Evolutionary conservation across 2,888 invertebrate species (phyloP), one percentile per base, ranked within the genome.

Genomic region (Plagiodera versicolora): DNA sequence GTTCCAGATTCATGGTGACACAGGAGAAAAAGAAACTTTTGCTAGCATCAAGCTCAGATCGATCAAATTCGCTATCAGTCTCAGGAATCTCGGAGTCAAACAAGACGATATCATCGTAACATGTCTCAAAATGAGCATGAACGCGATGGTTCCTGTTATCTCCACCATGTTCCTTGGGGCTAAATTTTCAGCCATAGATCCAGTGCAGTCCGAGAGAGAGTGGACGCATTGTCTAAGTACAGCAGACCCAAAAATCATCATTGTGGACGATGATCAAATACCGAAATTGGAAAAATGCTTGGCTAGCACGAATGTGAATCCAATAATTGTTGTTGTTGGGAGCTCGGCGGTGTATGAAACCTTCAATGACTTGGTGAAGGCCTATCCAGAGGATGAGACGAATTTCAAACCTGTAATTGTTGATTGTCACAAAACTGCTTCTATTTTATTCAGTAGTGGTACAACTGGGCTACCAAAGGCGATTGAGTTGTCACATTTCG

Each of bases 121-220:
- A 1, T 83, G 83, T 76, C 81, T 80, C 3, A 78, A 79, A 0
- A 83, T 81, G 62, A 81, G 82, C 35, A 28, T 83, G 3, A 78
- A 84, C 57, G 70, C 80, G 10, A 72, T 74, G 2, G 76, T 83
- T 24, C 83, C 84, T 0, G 77, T 81, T 48, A 79, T 84, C 46
- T 82, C 83, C 1, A 78, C 81, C 0, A 64, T 82, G 1, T 83
- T 78, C 65, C 74, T 82, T 5, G 84, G 84, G 1, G 75, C 73
- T 9, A 72, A 68, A 46, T 60, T 74, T 1, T 69, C 72, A 1
- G 71, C 70, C 8, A 59, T 77, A n/a, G 75, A 78, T 60, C 74
- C 74, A 0, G 66, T 65, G 0, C 61, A 76, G 39, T 68, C 72
- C 0, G 47, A 58, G 1, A 35, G 55, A 11, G 72, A 75, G 9